phyloP scores from a whole-genome alignment of 2,797 vertebrate species.

The Sciaenops ocellatus region DNA sequence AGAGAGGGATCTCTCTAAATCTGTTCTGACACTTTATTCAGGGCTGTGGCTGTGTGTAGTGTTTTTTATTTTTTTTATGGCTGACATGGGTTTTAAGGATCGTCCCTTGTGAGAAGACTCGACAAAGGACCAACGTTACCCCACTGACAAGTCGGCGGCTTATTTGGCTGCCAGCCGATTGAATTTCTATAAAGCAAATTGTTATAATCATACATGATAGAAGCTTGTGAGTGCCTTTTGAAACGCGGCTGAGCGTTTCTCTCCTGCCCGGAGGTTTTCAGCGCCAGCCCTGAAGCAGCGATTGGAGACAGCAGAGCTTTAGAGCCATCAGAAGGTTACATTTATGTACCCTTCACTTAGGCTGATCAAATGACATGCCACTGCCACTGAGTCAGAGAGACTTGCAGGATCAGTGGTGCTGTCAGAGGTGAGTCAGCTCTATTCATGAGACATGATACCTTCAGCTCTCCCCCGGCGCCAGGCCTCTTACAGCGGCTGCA shows the following conservation, averaged over 20 bases:
- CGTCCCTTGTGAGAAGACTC: constrained; percentile 48
- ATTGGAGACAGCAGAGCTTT: constrained; percentile 32
- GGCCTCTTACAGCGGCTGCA: constrained; percentile 26
- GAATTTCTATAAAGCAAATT: constrained; percentile 49
- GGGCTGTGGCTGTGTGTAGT: constrained; percentile 27
- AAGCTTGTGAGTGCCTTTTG: constrained; percentile 27
- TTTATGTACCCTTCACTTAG: constrained; percentile 39
- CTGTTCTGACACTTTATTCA: constrained; percentile 53
- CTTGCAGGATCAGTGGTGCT: constrained; percentile 40
- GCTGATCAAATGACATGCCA: constrained; percentile 40
- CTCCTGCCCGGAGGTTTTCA: constrained; percentile 22
- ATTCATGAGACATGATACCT: constrained; percentile 65
- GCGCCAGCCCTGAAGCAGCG: constrained; percentile 11
- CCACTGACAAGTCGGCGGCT: constrained; percentile 19
- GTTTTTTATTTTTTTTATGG: constrained; percentile 22
- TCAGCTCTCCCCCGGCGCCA: constrained; percentile 29
- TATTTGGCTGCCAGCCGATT: constrained; percentile 37
- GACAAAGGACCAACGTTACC: constrained; percentile 40
- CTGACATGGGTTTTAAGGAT: constrained; percentile 55
- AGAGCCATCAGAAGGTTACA: constrained; percentile 37
- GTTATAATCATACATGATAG: constrained; percentile 19
- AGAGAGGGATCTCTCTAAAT: constrained; percentile 65
- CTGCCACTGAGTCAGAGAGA: constrained; percentile 30
- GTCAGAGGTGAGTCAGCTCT: constrained; percentile 67
- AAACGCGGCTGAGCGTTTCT: constrained; percentile 9